phyloP scores from a whole-genome alignment of 2,888 invertebrate species.

The Eulithis prunata region DNA sequence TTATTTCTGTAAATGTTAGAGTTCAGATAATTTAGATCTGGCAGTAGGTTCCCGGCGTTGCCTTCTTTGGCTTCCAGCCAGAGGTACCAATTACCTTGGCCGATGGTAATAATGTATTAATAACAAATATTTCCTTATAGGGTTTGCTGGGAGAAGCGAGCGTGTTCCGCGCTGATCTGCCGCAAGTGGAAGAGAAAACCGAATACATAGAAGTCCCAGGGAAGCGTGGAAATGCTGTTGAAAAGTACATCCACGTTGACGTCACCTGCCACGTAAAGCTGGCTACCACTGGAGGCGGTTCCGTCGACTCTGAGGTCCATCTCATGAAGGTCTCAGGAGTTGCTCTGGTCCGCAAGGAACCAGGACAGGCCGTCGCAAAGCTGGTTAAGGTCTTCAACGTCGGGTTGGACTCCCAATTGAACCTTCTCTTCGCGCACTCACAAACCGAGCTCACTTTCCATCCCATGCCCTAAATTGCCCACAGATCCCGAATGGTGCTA shows the following conservation, averaged over 20 bases:
- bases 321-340: constrained; percentile 88
- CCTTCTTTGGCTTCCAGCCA: constrained; percentile 56
- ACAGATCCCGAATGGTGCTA: constrained; percentile 67
- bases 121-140: constrained; percentile 56
- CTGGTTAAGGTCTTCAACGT: constrained; percentile 86
- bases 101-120: constrained; percentile 46
- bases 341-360: constrained; percentile 86
- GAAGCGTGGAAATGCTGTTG: constrained; percentile 78
- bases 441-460: constrained; percentile 87
- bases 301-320: constrained; percentile 84
- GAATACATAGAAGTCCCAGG: constrained; percentile 82
- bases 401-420: constrained; percentile 88
- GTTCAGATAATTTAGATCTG: constrained; percentile 51
- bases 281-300: constrained; percentile 83
- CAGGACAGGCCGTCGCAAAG: constrained; percentile 80
- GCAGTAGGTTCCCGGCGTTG: constrained; percentile 50
- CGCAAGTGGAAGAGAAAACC: constrained; percentile 87
- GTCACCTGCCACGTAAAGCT: constrained; percentile 87
- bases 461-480: constrained; percentile 76
- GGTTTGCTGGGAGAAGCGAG: constrained; percentile 86
- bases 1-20: constrained; percentile 48
- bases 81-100: constrained; percentile 48
- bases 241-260: constrained; percentile 87
- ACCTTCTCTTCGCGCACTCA: constrained; percentile 86
- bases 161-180: constrained; percentile 87